Conservation (phyloP, 2,888 invertebrate species). For the Bursaphelenchus okinawaensis region DNA sequence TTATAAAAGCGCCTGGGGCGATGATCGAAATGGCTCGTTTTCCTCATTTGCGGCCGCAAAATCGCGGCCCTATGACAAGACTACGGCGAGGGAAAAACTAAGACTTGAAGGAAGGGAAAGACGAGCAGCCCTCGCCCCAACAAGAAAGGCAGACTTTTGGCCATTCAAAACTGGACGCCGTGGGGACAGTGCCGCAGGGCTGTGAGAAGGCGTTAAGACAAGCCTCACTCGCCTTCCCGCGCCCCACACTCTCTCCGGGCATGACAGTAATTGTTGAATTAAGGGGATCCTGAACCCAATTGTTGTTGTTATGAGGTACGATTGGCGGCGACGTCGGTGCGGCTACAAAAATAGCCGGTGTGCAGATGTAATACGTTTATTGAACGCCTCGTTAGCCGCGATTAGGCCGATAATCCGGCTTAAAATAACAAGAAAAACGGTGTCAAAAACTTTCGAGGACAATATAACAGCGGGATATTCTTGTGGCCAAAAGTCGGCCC, state of each 20-base stretch:
- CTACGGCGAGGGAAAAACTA: not conserved
- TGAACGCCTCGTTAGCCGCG: too few relatives aligned
- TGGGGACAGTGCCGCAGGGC: not conserved
- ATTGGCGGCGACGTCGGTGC: not conserved
- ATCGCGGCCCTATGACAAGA: not conserved
- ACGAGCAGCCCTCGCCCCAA: not conserved
- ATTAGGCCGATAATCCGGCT: too few relatives aligned
- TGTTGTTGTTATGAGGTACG: too few relatives aligned
- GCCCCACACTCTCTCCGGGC: not conserved
- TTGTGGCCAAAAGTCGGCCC: not conserved
- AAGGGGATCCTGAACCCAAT: not conserved
- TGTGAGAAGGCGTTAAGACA: not conserved
- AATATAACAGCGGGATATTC: not conserved
- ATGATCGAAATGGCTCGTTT: not conserved
- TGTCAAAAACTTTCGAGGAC: not conserved
- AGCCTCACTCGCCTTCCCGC: not conserved
- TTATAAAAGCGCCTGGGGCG: too few relatives aligned
- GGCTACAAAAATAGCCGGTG: not conserved
- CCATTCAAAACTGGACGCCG: not conserved
- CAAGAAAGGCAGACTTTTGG: not conserved
- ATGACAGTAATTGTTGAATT: not conserved
- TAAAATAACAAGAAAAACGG: too few relatives aligned
- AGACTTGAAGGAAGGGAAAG: not conserved
- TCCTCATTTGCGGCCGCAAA: not conserved
- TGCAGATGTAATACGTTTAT: too few relatives aligned